These are phyloP conservation scores for Drosophila sordidapex DNA, from an alignment of 2,888 invertebrate species.

Conservation along the genomic window DNA sequence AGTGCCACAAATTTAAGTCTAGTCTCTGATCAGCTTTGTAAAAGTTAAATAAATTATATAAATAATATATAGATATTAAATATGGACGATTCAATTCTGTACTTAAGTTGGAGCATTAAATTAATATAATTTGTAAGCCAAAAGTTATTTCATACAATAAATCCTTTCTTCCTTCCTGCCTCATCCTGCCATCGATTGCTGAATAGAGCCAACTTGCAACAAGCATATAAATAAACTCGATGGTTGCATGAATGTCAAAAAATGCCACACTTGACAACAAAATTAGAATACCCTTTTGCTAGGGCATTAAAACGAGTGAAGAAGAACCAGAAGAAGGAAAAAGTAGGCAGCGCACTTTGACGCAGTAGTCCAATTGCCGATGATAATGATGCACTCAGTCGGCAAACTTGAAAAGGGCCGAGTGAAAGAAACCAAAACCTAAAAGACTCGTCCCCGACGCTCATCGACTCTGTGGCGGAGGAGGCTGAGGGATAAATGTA, in stretches of 20 bases:
- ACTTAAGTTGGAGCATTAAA: neutral
- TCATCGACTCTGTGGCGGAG: slow-evolving; percentile 25
- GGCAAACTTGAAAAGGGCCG: slow-evolving; percentile 77
- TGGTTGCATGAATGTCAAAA: neutral
- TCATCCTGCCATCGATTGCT: neutral
- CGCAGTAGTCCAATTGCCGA: slow-evolving; percentile 82
- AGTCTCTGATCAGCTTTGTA: too few species aligned
- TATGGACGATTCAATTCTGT: too few species aligned
- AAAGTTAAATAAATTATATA: too few species aligned
- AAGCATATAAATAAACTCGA: neutral
- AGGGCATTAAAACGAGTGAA: neutral
- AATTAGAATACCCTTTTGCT: neutral
- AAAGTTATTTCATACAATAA: neutral
- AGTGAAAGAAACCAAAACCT: slow-evolving; percentile 42
- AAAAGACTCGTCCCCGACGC: slow-evolving; percentile 40
- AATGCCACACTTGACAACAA: neutral
- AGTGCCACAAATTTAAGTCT: neutral
- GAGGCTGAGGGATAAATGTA: slow-evolving; percentile 71
- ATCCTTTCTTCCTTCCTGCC: too few species aligned
- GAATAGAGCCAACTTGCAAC: neutral
- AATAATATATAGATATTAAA: too few species aligned
- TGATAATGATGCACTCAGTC: slow-evolving; percentile 82
- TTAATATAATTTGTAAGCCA: neutral
- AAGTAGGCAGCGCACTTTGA: slow-evolving; percentile 74
- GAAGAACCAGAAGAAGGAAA: slow-evolving; percentile 13